phyloP scores from a whole-genome alignment of 2,888 invertebrate species.

The Euzophera pinguis region DNA sequence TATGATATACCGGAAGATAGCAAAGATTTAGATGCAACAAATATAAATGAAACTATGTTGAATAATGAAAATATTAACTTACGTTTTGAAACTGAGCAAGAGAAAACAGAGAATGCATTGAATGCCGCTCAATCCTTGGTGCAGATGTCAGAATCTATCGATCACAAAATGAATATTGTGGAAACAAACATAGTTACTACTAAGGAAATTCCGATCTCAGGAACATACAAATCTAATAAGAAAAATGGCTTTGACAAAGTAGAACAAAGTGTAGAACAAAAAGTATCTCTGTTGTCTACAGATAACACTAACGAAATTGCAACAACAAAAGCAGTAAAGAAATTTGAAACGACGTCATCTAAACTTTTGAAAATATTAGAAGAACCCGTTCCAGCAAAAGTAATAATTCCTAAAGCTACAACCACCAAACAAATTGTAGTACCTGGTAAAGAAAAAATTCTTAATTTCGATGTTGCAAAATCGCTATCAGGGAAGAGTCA shows the following conservation, averaged over 20 bases:
- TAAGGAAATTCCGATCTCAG: conserved; percentile 30
- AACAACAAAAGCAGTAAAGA: conserved; percentile 32
- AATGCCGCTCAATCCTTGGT: conserved; percentile 74
- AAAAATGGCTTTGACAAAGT: conserved; percentile 40
- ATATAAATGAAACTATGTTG: conserved; percentile 26
- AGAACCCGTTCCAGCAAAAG: conserved; percentile 60
- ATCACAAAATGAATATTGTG: conserved; percentile 53
- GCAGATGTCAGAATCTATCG: conserved; percentile 71
- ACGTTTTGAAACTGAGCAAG: conserved; percentile 67
- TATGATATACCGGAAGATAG: conserved; percentile 24
- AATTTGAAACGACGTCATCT: conserved; percentile 66
- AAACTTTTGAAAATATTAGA: conserved; percentile 80
- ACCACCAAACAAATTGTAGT: conserved; percentile 52
- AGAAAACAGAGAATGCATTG: conserved; percentile 64
- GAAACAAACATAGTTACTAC: conserved; percentile 40
- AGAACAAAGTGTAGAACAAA: conserved; percentile 38
- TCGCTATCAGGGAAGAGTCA: conserved; percentile 52
- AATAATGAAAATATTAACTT: conserved; percentile 41
- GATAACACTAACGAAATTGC: conserved; percentile 43
- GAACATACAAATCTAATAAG: conserved; percentile 29
- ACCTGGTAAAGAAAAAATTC: conserved; percentile 64
- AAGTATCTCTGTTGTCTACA: conserved; percentile 38
- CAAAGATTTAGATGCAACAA: conserved; percentile 18
- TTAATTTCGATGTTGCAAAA: conserved; percentile 69
- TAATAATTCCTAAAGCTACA: conserved; percentile 39